phyloP scores from a whole-genome alignment of 2,797 vertebrate genomes.

The Hybognathus amarus region DNA sequence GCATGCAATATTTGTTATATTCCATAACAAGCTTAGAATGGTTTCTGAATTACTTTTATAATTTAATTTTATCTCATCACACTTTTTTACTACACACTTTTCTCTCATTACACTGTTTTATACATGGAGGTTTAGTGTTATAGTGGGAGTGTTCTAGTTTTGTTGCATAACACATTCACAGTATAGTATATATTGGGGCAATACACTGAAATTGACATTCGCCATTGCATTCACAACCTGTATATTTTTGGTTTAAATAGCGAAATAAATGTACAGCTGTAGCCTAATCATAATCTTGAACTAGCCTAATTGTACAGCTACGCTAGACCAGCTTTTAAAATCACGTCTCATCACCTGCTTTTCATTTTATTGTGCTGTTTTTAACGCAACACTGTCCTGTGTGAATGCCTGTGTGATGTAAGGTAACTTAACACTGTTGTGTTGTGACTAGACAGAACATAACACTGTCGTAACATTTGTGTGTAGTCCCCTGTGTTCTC shows the following conservation, averaged over 20 bases:
- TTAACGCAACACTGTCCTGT: neutral
- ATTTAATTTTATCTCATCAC: slow-evolving; percentile 11
- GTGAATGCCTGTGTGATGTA: neutral
- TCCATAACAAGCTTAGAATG: neutral
- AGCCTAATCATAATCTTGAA: neutral
- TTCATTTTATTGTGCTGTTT: neutral
- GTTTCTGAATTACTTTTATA: neutral
- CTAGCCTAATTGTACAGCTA: neutral
- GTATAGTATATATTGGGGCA: neutral
- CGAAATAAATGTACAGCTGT: neutral
- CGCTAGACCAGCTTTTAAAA: neutral
- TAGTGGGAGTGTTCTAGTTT: neutral
- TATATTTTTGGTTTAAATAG: neutral
- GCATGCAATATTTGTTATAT: neutral
- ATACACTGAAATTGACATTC: slow-evolving; percentile 1
- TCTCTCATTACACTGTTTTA: neutral
- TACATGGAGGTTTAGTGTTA: neutral
- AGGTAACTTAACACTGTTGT: neutral
- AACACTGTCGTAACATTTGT: neutral
- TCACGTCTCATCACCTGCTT: neutral
- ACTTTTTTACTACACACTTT: neutral
- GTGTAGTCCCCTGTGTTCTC: slow-evolving; percentile 5
- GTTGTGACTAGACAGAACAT: neutral
- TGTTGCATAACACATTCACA: neutral
- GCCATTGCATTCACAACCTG: neutral